Conservation (phyloP, 2,113 vertebrate species). For the Chionodraco myersi region DNA sequence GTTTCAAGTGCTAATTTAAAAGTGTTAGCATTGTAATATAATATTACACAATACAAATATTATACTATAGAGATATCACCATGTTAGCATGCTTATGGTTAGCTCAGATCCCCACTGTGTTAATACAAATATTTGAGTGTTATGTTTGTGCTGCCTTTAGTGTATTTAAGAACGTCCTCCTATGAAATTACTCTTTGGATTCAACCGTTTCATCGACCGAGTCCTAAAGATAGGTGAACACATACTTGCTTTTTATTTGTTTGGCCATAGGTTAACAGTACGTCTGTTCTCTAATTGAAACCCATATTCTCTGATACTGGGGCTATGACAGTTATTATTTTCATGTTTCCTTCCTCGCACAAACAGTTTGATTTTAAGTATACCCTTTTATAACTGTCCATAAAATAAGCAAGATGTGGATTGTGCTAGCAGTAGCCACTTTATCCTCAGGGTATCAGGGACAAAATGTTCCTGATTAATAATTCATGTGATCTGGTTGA, state of each 20-base stretch:
- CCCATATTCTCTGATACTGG: conserved; percentile 30
- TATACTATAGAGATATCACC: too few species aligned
- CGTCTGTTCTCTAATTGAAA: conserved; percentile 63
- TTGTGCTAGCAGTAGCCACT: conserved; percentile 71
- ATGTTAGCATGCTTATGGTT: too few species aligned
- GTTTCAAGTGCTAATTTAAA: too few species aligned
- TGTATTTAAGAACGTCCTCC: neutral
- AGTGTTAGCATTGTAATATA: too few species aligned
- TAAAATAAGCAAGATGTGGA: conserved; percentile 83
- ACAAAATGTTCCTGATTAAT: conserved; percentile 81
- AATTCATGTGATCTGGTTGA: conserved; percentile 84
- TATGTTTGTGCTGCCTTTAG: too few species aligned
- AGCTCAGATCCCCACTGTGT: too few species aligned
- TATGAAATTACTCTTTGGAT: neutral
- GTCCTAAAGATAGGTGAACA: neutral
- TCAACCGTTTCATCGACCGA: neutral
- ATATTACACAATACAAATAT: too few species aligned
- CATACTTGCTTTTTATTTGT: neutral
- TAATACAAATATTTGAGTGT: too few species aligned
- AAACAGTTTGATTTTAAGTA: conserved; percentile 79
- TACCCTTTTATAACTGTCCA: conserved; percentile 81
- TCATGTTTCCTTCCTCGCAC: conserved; percentile 63
- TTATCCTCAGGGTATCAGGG: conserved; percentile 70
- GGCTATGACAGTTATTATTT: conserved; percentile 69
- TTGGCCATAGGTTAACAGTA: conserved; percentile 32